Conservation (phyloP, 2,113 vertebrate genomes). For the Mormyrus lacerda region DNA sequence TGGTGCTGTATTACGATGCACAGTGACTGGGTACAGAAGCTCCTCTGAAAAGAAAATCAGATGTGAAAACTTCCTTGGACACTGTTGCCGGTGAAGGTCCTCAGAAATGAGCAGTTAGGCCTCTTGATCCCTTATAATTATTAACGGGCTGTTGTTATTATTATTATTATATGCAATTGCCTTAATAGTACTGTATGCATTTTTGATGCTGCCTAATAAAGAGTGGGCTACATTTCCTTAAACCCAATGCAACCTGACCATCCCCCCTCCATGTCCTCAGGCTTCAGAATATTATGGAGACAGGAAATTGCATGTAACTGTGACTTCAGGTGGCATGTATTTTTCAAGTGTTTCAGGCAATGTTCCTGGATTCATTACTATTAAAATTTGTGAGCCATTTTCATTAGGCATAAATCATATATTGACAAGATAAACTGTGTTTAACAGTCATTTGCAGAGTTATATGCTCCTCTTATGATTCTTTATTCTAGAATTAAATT, state of each 20-base stretch:
- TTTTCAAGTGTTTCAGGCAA: background rate
- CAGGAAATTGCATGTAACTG: background rate
- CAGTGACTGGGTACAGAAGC: background rate
- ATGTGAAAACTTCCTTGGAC: background rate
- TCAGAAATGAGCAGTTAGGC: background rate
- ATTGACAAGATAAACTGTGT: background rate
- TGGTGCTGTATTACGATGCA: background rate
- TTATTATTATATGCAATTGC: background rate
- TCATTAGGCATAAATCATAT: background rate
- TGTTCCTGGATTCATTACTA: background rate
- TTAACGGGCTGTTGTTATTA: background rate
- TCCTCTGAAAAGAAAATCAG: background rate
- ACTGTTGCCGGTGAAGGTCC: background rate
- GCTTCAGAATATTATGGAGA: conserved; percentile 30
- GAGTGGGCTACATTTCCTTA: conserved; percentile 20
- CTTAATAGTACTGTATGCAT: background rate
- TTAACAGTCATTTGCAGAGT: background rate
- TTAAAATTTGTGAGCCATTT: conserved; percentile 3
- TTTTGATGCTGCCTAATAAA: conserved; percentile 30
- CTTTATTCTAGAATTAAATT: background rate
- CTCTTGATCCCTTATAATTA: background rate
- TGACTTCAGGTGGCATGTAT: background rate
- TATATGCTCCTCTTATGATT: background rate
- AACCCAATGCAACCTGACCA: conserved; percentile 33
- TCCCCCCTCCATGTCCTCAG: conserved; percentile 8